A percentile compares a stretch with the other conserved stretches of the same genome.
These are phyloP conservation scores for Ladona fulva DNA, from an alignment of 1,140 invertebrate species.

Conservation along the genomic window DNA sequence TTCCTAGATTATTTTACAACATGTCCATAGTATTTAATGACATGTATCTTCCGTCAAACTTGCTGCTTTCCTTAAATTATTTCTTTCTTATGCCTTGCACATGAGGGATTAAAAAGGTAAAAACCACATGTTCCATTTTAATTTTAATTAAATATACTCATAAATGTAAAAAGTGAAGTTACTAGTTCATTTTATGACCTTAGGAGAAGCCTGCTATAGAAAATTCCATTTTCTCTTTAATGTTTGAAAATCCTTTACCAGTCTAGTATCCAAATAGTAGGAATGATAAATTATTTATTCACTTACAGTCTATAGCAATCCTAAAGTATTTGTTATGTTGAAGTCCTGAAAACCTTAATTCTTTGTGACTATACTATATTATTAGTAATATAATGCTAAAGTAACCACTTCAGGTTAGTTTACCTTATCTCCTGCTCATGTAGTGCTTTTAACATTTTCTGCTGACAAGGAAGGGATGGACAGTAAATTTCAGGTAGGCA, in stretches of 20 bases:
- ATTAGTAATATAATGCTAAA: background rate
- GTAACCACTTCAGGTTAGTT: background rate
- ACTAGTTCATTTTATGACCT: background rate
- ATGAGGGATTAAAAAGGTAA: background rate
- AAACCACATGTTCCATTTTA: background rate
- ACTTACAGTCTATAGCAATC: no score
- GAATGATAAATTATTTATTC: no score
- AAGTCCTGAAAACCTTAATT: no score
- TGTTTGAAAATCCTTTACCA: background rate
- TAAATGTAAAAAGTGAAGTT: background rate
- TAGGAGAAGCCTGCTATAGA: background rate
- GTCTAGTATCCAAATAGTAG: background rate
- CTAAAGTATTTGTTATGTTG: no score
- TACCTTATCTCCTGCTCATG: slow-evolving; percentile 15
- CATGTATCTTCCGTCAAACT: background rate
- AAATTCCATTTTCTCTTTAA: background rate
- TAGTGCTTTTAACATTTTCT: slow-evolving; percentile 16
- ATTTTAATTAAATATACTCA: background rate
- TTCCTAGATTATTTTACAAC: no score
- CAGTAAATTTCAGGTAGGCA: slow-evolving; percentile 16
- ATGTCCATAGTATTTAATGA: no score
- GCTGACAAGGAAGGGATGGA: slow-evolving; percentile 14
- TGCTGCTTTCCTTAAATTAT: background rate
- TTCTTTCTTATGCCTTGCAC: background rate
- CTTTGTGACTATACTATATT: no score